Percentiles rank a stretch among this genome's conserved stretches.
phyloP scores from a whole-genome alignment of 2,888 invertebrate species.

The Halocaridina rubra region DNA sequence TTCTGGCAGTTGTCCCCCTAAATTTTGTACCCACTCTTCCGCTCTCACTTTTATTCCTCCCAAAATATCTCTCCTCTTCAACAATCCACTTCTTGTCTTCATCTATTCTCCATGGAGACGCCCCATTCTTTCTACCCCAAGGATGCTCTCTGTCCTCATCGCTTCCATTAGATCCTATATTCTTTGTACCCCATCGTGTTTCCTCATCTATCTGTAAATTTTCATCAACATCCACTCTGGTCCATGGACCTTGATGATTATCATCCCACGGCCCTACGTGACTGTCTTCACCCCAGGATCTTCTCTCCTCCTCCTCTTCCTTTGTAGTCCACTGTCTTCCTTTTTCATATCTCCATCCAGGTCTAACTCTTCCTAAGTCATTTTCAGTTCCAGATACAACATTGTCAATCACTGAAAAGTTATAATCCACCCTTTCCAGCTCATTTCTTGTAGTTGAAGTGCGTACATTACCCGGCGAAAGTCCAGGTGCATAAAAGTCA shows the following conservation, averaged over 20 bases:
- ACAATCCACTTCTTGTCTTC: no score
- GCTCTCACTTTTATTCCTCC: not conserved
- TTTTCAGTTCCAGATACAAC: not conserved
- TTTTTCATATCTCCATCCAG: not conserved
- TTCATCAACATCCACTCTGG: not conserved
- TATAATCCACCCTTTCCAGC: not conserved
- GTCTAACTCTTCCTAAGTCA: not conserved
- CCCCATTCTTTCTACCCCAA: not conserved
- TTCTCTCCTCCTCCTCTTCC: not conserved
- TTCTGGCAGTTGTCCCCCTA: not conserved
- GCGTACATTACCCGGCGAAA: not conserved
- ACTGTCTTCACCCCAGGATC: not conserved
- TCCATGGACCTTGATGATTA: no score
- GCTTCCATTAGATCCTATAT: not conserved
- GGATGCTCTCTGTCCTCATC: not conserved
- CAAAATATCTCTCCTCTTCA: not conserved
- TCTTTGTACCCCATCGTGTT: not conserved
- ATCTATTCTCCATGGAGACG: no score
- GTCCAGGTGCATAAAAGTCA: not conserved
- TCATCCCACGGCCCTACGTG: not conserved
- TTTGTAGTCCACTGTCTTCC: not conserved
- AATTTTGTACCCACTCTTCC: not conserved
- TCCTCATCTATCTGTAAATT: not conserved
- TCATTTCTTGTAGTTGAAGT: not conserved
- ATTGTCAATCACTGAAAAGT: not conserved